Base-by-base conservation (phyloP, 2,888 invertebrate genomes). In the Pollenia labialis region DNA sequence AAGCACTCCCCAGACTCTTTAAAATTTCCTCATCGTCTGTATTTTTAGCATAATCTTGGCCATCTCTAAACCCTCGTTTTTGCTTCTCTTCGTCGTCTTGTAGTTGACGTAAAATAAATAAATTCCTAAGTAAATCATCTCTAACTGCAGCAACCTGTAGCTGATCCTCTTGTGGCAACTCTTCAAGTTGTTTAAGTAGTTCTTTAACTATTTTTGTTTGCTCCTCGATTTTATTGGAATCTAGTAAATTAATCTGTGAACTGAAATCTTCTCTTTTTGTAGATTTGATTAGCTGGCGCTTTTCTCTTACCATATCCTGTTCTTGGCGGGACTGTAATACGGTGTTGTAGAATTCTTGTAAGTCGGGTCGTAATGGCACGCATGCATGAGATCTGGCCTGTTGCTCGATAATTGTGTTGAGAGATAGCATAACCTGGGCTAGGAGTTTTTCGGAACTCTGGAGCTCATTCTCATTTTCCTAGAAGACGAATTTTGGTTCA, bases 361-460 rank as follows among this genome's bases (percentile, higher is more conserved):
- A 88, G 82, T 93, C 92, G 0, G 91, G 89, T 0, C 91, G 88
- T 6, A 93, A 71, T 0, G 92, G 91, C 7, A 93, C 87, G 69
- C 93, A 93, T 0, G 91, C 86, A 1, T 90, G 88, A 0, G 90
- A 81, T 1, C 90, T 89, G 14, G 92, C 89, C 79, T 93, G 91
- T 14, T 91, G 90, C 4, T 93, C 92, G 32, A 93, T 92, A 2
- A 93, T 91, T 0, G 88, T 87, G 54, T 91, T 93, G 4, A 93
- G 90, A 1, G 91, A 89, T 2, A 89, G 88, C 90, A 93, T 92
- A 0, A 91, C 89, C 18, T 91, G 88, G 0, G 88, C 86, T 9
- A 93, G 84, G 90, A 93, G 91, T 4, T 88, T 14, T 77, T 93
- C 92, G 2, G 90, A 89, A 40, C 90, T 88, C 4, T 88, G 83